These are phyloP conservation scores for Brachionus rubens DNA, from an alignment of 1,140 invertebrate species.

Conservation along the genomic window DNA sequence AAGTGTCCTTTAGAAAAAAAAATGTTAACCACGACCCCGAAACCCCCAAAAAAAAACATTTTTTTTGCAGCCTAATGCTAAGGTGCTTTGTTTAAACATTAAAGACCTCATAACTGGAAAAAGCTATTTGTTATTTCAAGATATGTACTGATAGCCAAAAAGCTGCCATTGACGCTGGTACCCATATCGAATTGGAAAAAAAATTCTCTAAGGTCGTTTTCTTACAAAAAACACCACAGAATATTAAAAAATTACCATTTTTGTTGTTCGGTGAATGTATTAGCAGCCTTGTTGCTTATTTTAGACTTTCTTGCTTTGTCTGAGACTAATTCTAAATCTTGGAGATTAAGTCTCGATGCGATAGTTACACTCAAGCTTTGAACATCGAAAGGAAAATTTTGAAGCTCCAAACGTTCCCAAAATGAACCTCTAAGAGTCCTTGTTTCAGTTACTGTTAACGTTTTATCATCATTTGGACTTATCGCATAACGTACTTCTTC, in stretches of 20 bases:
- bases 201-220: too few relatives aligned
- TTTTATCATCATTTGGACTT: neutral
- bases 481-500: neutral
- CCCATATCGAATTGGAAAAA: too few relatives aligned
- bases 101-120: too few relatives aligned
- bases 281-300: neutral
- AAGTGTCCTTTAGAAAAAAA: slow-evolving; percentile 12
- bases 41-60: too few relatives aligned
- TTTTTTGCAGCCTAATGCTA: too few relatives aligned
- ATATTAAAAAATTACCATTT: neutral
- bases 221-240: neutral
- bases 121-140: too few relatives aligned
- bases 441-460: neutral
- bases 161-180: too few relatives aligned
- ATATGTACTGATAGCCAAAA: too few relatives aligned
- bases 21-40: too few relatives aligned
- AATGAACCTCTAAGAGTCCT: neutral
- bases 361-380: slow-evolving; percentile 23
- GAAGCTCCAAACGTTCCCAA: slow-evolving; percentile 38
- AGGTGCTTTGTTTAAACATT: too few relatives aligned
- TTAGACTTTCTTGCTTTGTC: neutral
- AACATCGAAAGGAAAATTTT: slow-evolving; percentile 43
- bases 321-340: neutral
- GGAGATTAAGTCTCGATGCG: neutral
- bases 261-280: slow-evolving; percentile 37